Evolutionary conservation across 2,797 vertebrate genomes (phyloP).

Genomic region (Anas georgica): DNA sequence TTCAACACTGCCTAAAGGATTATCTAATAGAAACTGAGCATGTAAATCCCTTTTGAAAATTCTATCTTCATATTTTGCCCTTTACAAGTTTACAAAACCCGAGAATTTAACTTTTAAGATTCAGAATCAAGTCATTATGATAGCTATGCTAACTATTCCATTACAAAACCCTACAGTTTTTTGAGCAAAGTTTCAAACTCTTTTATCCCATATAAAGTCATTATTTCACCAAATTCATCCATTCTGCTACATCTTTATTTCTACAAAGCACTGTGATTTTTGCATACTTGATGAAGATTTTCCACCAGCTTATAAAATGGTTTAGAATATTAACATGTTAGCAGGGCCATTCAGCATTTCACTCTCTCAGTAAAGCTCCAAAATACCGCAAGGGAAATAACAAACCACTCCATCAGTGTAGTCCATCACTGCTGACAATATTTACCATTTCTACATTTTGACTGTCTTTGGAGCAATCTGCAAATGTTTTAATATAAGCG

Average conservation of each 20-base stretch:
- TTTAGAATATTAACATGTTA: background rate
- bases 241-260: background rate
- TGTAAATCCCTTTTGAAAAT: slow-evolving; percentile 24
- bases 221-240: background rate
- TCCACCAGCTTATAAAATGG: background rate
- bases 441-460: background rate
- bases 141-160: background rate
- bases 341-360: background rate
- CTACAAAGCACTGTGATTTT: background rate
- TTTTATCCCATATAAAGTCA: background rate
- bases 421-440: background rate
- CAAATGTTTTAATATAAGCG: background rate
- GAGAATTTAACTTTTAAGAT: background rate
- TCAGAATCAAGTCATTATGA: background rate
- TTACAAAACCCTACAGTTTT: background rate
- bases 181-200: background rate
- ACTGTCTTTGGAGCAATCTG: background rate
- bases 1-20: slow-evolving; percentile 4
- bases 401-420: background rate
- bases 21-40: background rate
- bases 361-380: background rate
- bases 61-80: background rate
- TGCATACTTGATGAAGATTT: background rate
- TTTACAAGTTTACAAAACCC: slow-evolving; percentile 28
- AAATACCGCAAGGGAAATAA: background rate